phyloP scores from a whole-genome alignment of 2,888 invertebrate genomes.

The Argyresthia goedartella region DNA sequence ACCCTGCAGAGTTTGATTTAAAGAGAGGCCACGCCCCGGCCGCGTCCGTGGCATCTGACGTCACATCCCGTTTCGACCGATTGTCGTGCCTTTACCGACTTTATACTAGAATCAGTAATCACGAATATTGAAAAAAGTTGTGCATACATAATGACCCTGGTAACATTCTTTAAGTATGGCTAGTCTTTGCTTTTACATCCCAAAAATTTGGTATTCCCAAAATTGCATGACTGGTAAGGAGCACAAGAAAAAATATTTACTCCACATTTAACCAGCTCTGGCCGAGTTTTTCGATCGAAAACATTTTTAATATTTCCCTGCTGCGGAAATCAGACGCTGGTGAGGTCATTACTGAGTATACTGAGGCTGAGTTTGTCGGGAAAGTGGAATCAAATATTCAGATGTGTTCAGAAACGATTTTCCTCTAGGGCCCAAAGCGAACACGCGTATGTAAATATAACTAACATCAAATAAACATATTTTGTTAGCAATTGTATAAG shows the following conservation, averaged over 20 bases:
- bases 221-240: not conserved
- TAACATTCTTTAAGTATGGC: too few species aligned
- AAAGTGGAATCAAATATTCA: conserved; percentile 38
- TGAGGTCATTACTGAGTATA: conserved; percentile 20
- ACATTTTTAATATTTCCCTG: conserved; percentile 21
- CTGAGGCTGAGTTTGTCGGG: conserved; percentile 12
- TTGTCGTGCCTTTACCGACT: too few species aligned
- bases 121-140: too few species aligned
- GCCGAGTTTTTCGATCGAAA: conserved; percentile 13
- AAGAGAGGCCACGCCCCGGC: too few species aligned
- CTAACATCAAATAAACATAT: too few species aligned
- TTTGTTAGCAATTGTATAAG: too few species aligned
- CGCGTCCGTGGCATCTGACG: too few species aligned
- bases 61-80: too few species aligned
- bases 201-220: not conserved
- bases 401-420: conserved; percentile 13
- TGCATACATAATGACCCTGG: too few species aligned
- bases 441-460: not conserved
- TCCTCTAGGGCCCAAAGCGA: not conserved
- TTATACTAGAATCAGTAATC: too few species aligned
- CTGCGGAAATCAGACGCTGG: conserved; percentile 23
- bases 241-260: not conserved
- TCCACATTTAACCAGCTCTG: conserved; percentile 6
- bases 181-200: too few species aligned
- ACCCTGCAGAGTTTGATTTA: too few species aligned